These are phyloP conservation scores for Fregata magnificens DNA, from an alignment of 2,113 vertebrate species.

Conservation along the genomic window DNA sequence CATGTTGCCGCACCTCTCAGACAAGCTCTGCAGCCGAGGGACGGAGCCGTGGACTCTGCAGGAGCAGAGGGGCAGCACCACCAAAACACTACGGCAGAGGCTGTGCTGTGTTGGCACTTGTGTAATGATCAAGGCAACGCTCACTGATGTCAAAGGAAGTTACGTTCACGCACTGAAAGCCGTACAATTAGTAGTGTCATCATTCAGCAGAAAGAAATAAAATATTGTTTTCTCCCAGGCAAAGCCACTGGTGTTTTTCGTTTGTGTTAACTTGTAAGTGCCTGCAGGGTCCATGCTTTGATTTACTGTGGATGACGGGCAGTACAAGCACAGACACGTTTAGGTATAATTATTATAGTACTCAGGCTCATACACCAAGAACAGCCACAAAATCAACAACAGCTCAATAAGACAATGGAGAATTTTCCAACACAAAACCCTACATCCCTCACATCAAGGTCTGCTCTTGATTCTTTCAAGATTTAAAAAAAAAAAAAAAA, in stretches of 20 bases:
- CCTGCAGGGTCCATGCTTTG: conserved; percentile 13
- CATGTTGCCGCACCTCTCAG: rapidly evolving
- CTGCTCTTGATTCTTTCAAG: not conserved
- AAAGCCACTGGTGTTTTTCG: not conserved
- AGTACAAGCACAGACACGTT: not conserved
- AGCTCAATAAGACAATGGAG: conserved; percentile 18
- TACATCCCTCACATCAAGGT: not conserved
- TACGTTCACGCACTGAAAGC: rapidly evolving
- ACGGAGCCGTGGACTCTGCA: not conserved
- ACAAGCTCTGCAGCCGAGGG: not conserved
- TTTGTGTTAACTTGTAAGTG: conserved; percentile 9
- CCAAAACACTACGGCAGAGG: rapidly evolving
- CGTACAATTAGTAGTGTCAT: not conserved
- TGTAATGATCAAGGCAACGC: not conserved
- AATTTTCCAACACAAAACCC: conserved; percentile 60
- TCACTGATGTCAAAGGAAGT: not conserved
- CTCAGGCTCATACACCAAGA: not conserved
- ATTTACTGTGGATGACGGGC: not conserved
- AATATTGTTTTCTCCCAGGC: not conserved
- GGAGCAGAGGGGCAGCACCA: not conserved
- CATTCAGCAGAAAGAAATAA: not conserved
- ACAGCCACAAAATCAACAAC: conserved; percentile 46
- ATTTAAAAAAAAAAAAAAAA: not conserved
- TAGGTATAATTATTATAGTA: conserved; percentile 40
- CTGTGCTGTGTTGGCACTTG: rapidly evolving